phyloP scores from a whole-genome alignment of 1,140 invertebrate genomes.

The Tenebrio molitor region DNA sequence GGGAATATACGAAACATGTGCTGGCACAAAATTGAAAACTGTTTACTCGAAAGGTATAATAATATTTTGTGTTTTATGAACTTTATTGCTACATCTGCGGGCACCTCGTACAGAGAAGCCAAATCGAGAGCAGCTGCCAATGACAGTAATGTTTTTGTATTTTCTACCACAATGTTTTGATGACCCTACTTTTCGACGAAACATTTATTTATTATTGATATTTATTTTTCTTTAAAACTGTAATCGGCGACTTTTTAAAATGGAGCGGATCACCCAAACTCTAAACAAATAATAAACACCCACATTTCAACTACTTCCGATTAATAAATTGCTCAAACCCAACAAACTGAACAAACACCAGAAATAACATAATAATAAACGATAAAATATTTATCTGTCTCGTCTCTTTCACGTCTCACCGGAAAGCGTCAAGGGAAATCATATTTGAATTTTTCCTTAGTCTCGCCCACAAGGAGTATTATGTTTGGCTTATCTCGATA shows the following conservation, averaged over 20 bases:
- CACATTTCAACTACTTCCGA: constrained; percentile 1
- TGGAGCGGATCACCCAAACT: too few relatives aligned
- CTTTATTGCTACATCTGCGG: constrained; percentile 42
- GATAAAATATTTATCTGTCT: constrained; percentile 30
- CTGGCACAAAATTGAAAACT: constrained; percentile 44
- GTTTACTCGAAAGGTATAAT: constrained; percentile 45
- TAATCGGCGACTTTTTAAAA: too few relatives aligned
- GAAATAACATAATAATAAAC: constrained; percentile 24
- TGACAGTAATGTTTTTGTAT: constrained; percentile 30
- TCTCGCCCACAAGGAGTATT: constrained; percentile 27
- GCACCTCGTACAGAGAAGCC: constrained; percentile 32
- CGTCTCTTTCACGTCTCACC: background rate
- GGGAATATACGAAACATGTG: constrained; percentile 30
- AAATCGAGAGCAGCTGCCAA: constrained; percentile 38
- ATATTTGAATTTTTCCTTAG: constrained; percentile 32
- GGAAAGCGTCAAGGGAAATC: constrained; percentile 23
- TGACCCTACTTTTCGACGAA: constrained; percentile 12
- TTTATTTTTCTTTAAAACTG: constrained; percentile 23
- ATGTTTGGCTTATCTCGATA: constrained; percentile 19
- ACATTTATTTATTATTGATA: constrained; percentile 39
- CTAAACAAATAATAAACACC: too few relatives aligned
- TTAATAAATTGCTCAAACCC: constrained; percentile 32
- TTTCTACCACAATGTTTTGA: constrained; percentile 29
- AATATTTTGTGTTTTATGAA: constrained; percentile 42
- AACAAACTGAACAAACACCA: constrained; percentile 10